Percentiles rank a stretch among this genome's conserved stretches.
phyloP scores from a whole-genome alignment of 2,888 invertebrate species.

The Luperina testacea region DNA sequence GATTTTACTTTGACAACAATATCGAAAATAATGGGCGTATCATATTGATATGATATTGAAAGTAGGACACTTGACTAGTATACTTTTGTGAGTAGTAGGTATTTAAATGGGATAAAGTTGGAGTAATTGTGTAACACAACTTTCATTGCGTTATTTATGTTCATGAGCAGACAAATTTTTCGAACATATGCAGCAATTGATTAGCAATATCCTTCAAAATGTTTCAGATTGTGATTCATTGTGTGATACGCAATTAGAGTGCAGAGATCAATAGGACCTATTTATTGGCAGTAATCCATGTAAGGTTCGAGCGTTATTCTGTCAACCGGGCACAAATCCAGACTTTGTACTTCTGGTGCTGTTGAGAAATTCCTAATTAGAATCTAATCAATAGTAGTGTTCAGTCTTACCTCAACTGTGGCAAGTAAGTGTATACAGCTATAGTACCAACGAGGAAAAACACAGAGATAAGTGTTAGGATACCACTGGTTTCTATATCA shows the following conservation, averaged over 20 bases:
- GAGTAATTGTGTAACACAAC: not conserved
- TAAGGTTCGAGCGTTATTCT: not conserved
- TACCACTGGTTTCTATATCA: slow-evolving; percentile 82
- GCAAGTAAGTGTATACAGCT: slow-evolving; percentile 90
- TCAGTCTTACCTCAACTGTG: slow-evolving; percentile 89
- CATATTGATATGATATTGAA: slow-evolving; percentile 2
- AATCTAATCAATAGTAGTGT: not conserved
- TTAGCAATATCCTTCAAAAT: not conserved
- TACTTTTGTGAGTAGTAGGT: not conserved
- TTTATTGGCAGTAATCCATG: not conserved
- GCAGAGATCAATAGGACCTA: not conserved
- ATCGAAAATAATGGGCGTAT: slow-evolving; percentile 27
- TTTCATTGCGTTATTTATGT: slow-evolving; percentile 1
- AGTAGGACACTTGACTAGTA: slow-evolving; percentile 4
- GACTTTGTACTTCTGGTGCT: not conserved
- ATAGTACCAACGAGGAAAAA: slow-evolving; percentile 91
- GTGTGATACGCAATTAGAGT: not conserved
- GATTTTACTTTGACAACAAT: slow-evolving; percentile 17
- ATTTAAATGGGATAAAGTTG: not conserved
- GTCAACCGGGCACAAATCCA: not conserved
- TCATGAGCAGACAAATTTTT: not conserved
- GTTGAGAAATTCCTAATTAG: not conserved
- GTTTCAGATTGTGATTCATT: no score
- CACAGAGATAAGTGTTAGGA: slow-evolving; percentile 88
- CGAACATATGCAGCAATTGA: not conserved